phyloP scores from a whole-genome alignment of 2,888 invertebrate genomes.

The Coremacera marginata region DNA sequence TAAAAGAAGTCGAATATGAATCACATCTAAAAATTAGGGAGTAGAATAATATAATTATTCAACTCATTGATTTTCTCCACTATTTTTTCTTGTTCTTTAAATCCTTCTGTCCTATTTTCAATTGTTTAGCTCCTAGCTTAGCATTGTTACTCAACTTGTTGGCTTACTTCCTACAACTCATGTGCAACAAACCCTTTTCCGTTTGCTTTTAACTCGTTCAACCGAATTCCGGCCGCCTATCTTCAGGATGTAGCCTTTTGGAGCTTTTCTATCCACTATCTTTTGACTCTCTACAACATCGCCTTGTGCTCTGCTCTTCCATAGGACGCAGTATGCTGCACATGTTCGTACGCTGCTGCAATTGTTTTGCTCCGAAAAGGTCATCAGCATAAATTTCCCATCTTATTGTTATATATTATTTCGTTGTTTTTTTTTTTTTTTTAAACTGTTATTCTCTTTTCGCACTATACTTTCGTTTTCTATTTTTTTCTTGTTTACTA shows the following conservation, averaged over 20 bases:
- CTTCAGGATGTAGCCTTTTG: not conserved
- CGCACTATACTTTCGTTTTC: not conserved
- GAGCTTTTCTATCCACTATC: not conserved
- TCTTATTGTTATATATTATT: not conserved
- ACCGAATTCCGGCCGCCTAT: not conserved
- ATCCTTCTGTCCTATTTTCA: not conserved
- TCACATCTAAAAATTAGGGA: not conserved
- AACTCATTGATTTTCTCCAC: not conserved
- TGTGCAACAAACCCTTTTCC: slow-evolving; percentile 1
- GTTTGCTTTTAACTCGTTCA: not conserved
- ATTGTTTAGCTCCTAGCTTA: too few relatives aligned
- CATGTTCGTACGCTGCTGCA: not conserved
- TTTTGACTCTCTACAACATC: not conserved
- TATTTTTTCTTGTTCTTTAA: not conserved
- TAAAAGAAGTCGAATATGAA: not conserved
- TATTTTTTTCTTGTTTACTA: not conserved
- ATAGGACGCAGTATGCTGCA: not conserved
- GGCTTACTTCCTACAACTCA: not conserved
- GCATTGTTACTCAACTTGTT: not conserved
- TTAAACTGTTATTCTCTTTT: not conserved
- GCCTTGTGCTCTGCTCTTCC: not conserved
- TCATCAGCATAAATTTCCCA: slow-evolving; percentile 23
- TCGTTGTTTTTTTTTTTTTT: not conserved
- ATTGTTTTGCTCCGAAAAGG: slow-evolving; percentile 1
- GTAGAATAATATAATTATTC: not conserved